These are phyloP conservation scores for Gymnocephalus cernua DNA, from an alignment of 2,113 vertebrate genomes.

Conservation along the genomic window DNA sequence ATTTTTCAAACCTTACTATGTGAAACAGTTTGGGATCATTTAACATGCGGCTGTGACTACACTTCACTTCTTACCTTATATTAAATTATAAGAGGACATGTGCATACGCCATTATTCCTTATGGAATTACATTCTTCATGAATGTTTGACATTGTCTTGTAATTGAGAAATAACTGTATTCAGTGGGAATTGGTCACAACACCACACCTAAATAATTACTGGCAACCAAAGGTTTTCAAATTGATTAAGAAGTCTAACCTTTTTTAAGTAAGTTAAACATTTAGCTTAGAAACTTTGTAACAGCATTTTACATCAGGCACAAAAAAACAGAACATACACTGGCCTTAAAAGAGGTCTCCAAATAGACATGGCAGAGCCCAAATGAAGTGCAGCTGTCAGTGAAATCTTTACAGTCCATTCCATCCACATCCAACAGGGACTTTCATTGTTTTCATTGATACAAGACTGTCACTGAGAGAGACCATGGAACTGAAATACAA, in stretches of 20 bases:
- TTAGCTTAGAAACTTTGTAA: not conserved
- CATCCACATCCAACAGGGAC: not conserved
- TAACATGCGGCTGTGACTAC: not conserved
- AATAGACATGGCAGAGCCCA: not conserved
- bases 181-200: not conserved
- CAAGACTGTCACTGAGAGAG: not conserved
- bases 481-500: not conserved
- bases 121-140: not conserved
- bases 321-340: not conserved
- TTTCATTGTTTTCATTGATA: not conserved
- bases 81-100: not conserved
- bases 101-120: not conserved
- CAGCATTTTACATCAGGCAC: not conserved
- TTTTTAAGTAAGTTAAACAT: not conserved
- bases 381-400: constrained; percentile 3
- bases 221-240: not conserved
- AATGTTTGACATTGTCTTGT: not conserved
- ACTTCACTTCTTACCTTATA: not conserved
- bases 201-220: not conserved
- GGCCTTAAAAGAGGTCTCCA: not conserved
- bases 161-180: not conserved
- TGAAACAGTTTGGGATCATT: not conserved
- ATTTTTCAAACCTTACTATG: not conserved
- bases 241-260: not conserved
- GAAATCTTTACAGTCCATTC: constrained; percentile 5